Base-by-base conservation (phyloP, 2,113 vertebrate genomes). In the Pseudopipra pipra region DNA sequence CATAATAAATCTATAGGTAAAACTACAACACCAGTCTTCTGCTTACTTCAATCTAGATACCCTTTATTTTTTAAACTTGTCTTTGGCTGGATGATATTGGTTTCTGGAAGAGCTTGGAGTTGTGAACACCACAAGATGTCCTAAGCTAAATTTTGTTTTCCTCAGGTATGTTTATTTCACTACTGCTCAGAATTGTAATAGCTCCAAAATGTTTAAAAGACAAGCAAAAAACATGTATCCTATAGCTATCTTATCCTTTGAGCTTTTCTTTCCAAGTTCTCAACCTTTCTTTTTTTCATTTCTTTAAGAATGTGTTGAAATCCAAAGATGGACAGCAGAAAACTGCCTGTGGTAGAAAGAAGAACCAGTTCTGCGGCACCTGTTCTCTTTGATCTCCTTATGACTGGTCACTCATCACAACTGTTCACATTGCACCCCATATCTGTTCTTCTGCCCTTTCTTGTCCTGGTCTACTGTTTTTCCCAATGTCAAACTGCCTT, bases 351-450 rank as follows among this genome's bases (percentile, higher is more conserved):
- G 33, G 30, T 43, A 55, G 59, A 58, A 89, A 68, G 43, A 86
- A 90, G n/a, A 55, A 70, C 5, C 23, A n/a, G 5, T 51, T 74
- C 59, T 51, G 20, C 27, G n/a, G 11, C 5, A 43, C 9, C 17
- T 8, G 2, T 24, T 91, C 62, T 76, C 7, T 68, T 84, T 63
- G 46, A 66, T 62, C 17, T 73, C 55, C 30, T 83, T 31, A 9
- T 16, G 5, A 19, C 3, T 28, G 10, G 25, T 59, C 55, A 33
- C 33, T 68, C 27, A 51, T 35, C 63, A 66, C 59, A 55, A 6
- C 43, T 0, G 0, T 35, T 66, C 30, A 20, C 8, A 10, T 27
- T 30, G 67, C 28, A 62, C 41, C 22, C 16, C 46, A 30, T 14
- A n/a, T 41, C 33, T 56, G n/a, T 88, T 35, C 28, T 65, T 72